Base-by-base conservation (phyloP, 2,113 vertebrate genomes). In the Perognathus longimembris region DNA sequence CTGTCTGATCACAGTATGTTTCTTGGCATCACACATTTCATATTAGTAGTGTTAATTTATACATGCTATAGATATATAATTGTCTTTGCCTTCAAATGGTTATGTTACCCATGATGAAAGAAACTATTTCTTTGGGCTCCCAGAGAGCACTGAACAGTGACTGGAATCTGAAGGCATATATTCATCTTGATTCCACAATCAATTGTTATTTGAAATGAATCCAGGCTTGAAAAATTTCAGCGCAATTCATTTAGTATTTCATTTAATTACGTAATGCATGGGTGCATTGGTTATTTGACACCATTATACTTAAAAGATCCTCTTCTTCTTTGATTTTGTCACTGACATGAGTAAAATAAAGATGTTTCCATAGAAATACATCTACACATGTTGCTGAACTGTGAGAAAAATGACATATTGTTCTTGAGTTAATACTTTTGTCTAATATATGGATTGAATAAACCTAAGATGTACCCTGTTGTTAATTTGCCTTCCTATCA, bases 401-500 rank as follows among this genome's bases (percentile, higher is more conserved):
- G 5, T 81, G 24, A 81, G n/a, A 63, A 94, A 54, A 81, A 78
- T 40, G 0, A 79, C 40, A 24, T 57, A 61, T 82, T 81, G 3
- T 22, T 84, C 30, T 81, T 88, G 10, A 90, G 12, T 81, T 18
- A 38, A 7, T 78, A 22, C 21, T 90, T 88, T 84, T 79, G 88
- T 88, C 78, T 63, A 61, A 54, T 80, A 15, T 59, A 32, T 42
- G 50, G 75, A n/a, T 69, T 57, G 90, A 64, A 34, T 57, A 85
- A 54, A 74, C 0, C 20, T 90, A 81, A 30, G 57, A 64, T 15
- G 0, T 30, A n/a, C 12, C 20, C 3, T 64, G 4, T 7, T 81
- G 30, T 85, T 94, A 87, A 84, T 79, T 85, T 95, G 57, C 32
- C 38, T 85, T 26, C n/a, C 30, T 80, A 32, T 9, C 84, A 87